phyloP scores from a whole-genome alignment of 2,113 vertebrate species.

The Myiopsitta monachus region DNA sequence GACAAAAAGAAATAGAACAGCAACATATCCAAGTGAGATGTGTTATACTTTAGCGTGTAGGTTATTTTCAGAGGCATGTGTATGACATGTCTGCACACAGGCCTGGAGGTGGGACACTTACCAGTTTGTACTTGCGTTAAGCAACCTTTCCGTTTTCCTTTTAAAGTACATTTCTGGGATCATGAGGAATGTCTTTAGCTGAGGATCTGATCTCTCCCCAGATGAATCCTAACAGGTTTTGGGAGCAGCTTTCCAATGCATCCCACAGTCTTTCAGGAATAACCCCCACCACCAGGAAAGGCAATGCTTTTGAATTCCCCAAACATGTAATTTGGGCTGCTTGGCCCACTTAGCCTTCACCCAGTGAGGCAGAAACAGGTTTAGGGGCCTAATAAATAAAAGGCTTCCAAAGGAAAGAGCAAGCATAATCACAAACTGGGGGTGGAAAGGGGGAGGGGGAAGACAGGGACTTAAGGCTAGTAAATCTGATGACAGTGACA shows the following conservation, averaged over 20 bases:
- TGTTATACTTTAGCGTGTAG: background rate
- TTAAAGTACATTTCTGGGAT: background rate
- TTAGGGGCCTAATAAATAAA: background rate
- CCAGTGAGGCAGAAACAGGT: background rate
- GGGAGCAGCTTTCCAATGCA: background rate
- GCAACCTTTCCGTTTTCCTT: background rate
- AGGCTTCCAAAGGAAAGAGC: background rate
- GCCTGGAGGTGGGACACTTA: background rate
- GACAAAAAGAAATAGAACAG: background rate
- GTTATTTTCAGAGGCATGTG: background rate
- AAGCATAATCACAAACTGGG: constrained; percentile 15
- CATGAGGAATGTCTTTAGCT: background rate
- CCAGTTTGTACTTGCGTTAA: background rate
- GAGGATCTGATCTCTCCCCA: background rate
- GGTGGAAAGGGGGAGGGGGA: background rate
- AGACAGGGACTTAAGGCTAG: background rate
- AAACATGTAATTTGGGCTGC: background rate
- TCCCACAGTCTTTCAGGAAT: background rate
- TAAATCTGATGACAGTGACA: background rate
- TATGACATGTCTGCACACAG: background rate
- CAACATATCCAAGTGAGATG: background rate
- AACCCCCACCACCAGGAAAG: background rate
- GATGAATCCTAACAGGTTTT: background rate
- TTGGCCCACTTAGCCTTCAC: background rate
- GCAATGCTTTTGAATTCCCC: background rate